Evolutionary conservation across 2,797 vertebrate species (phyloP).

Genomic region (Carcharodon carcharias): DNA sequence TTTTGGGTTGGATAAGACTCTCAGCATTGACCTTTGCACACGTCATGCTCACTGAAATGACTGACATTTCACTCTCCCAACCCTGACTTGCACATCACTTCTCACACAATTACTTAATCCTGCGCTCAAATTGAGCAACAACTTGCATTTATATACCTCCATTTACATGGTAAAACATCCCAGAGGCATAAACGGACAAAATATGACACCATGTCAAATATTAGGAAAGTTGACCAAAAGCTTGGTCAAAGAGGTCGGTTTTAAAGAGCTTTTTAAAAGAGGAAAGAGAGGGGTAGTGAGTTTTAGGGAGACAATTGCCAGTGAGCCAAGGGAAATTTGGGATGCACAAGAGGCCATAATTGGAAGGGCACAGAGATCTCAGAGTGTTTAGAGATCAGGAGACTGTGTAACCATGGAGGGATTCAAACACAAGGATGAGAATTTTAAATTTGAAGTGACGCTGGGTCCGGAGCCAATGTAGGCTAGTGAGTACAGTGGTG

Average conservation of each 20-base stretch:
- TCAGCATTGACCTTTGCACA: not conserved
- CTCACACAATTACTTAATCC: not conserved
- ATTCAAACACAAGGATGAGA: not conserved
- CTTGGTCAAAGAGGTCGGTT: too few relatives aligned
- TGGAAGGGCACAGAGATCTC: not conserved
- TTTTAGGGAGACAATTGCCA: not conserved
- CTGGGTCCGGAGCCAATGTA: not conserved
- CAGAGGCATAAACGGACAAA: not conserved
- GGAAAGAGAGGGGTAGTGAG: too few relatives aligned
- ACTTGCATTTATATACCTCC: not conserved
- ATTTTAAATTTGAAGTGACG: not conserved
- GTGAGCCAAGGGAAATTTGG: not conserved
- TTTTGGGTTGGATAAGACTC: not conserved
- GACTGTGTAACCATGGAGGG: too few relatives aligned
- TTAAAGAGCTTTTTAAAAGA: too few relatives aligned
- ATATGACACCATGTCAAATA: too few relatives aligned
- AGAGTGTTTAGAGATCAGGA: not conserved
- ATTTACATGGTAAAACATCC: not conserved
- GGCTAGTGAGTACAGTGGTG: not conserved
- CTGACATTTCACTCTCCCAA: not conserved
- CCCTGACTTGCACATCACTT: not conserved
- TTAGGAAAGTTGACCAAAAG: too few relatives aligned
- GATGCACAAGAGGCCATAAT: not conserved
- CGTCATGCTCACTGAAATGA: not conserved
- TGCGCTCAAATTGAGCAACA: not conserved